Evolutionary conservation across 2,888 invertebrate genomes (phyloP).

Genomic region (Andrena chrysosceles): DNA sequence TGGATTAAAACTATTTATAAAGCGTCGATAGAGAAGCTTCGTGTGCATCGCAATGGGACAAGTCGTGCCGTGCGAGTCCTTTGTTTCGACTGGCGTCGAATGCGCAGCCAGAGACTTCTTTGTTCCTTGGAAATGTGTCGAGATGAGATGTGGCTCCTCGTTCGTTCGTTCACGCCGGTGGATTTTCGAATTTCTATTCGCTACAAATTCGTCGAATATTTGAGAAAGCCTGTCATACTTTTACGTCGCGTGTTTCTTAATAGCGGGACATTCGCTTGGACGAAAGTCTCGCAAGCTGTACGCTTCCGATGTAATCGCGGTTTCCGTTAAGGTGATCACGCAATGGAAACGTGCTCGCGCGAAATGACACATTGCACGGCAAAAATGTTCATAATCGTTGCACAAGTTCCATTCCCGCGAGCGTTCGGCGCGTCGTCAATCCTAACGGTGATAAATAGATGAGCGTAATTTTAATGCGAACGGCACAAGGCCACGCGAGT

Average conservation of each 20-base stretch:
- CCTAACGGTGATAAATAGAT: conserved; percentile 14
- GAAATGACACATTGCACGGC: not conserved
- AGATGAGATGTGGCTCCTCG: not conserved
- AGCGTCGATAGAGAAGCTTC: not conserved
- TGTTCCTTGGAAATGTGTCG: conserved; percentile 21
- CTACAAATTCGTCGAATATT: not conserved
- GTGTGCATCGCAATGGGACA: not conserved
- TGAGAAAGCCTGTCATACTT: not conserved
- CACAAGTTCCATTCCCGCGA: conserved; percentile 9
- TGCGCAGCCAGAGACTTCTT: conserved; percentile 8
- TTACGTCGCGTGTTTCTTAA: not conserved
- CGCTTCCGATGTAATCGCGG: conserved; percentile 8
- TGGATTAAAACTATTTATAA: conserved; percentile 21
- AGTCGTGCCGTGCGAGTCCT: conserved; percentile 13
- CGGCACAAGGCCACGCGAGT: not conserved
- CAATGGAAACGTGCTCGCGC: not conserved
- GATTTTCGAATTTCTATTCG: not conserved
- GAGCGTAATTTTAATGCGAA: conserved; percentile 1
- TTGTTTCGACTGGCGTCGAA: conserved; percentile 24
- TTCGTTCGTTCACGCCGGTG: not conserved
- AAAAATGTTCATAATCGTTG: conserved; percentile 16
- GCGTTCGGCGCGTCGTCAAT: not conserved
- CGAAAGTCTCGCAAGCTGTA: not conserved
- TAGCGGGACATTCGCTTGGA: not conserved
- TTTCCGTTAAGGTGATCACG: conserved; percentile 3